A percentile compares a stretch with the other conserved stretches of the same genome.
These are phyloP conservation scores for Archips xylosteana DNA, from an alignment of 2,888 invertebrate genomes.

Conservation along the genomic window DNA sequence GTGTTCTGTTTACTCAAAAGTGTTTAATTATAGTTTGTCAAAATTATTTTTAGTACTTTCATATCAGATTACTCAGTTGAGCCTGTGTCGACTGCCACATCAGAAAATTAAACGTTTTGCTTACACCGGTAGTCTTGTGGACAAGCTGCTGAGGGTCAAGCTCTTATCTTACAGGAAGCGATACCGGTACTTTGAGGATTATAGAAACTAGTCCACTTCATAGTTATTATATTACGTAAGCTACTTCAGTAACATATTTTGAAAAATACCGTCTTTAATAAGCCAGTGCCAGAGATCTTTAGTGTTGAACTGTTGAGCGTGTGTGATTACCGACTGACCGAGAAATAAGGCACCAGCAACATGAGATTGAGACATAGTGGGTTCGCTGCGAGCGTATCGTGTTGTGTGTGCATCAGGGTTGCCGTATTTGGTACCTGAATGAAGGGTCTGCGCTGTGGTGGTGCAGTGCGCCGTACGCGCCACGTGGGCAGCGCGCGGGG, in stretches of 20 bases:
- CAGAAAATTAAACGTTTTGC: not conserved
- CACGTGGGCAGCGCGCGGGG: conserved; percentile 66
- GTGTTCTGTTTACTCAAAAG: conserved; percentile 57
- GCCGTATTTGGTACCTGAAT: conserved; percentile 68
- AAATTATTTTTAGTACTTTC: conserved; percentile 33
- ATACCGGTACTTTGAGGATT: conserved; percentile 69
- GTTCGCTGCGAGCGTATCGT: conserved; percentile 21
- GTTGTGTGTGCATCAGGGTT: conserved; percentile 47
- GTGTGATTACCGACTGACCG: conserved; percentile 28
- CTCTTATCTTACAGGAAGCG: conserved; percentile 80
- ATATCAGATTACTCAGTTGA: not conserved
- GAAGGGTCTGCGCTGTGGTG: conserved; percentile 59
- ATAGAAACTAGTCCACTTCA: conserved; percentile 60
- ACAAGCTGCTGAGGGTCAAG: conserved; percentile 63
- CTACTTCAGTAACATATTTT: conserved; percentile 33
- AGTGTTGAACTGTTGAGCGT: not conserved
- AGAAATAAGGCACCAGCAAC: conserved; percentile 9
- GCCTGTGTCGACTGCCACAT: not conserved
- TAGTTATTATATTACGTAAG: conserved; percentile 63
- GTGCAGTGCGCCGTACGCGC: conserved; percentile 69
- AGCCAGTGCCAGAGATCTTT: not conserved
- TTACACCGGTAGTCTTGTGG: conserved; percentile 61
- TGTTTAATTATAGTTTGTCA: conserved; percentile 52
- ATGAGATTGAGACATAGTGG: conserved; percentile 13
- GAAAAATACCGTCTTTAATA: not conserved